Percentiles rank a stretch among this genome's conserved stretches.
These are phyloP conservation scores for Meiosimyza platycephala DNA, from an alignment of 2,888 invertebrate genomes.

Conservation along the genomic window DNA sequence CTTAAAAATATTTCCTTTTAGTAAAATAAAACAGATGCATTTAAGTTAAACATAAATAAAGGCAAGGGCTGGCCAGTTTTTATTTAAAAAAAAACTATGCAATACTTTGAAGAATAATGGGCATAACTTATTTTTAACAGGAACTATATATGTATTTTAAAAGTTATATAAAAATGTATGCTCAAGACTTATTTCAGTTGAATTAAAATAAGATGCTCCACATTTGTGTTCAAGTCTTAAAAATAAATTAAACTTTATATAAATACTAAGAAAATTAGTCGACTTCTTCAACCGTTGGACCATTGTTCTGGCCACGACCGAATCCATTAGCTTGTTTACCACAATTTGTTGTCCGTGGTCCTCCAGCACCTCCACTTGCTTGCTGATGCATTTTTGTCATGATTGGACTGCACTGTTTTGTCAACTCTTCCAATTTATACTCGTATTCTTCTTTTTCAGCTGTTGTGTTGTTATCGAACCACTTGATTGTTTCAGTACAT, in stretches of 20 bases:
- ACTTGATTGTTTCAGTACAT: slow-evolving; percentile 75
- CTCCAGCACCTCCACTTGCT: slow-evolving; percentile 71
- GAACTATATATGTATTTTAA: background rate
- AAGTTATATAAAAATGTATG: background rate
- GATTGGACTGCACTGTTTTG: slow-evolving; percentile 65
- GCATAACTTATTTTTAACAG: background rate
- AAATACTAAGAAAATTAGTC: slow-evolving; percentile 61
- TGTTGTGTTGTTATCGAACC: slow-evolving; percentile 82
- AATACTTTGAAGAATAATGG: background rate
- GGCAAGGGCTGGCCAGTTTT: slow-evolving; percentile 26
- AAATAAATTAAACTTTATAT: background rate
- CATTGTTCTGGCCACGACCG: slow-evolving; percentile 70
- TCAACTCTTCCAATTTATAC: slow-evolving; percentile 63
- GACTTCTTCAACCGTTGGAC: slow-evolving; percentile 62
- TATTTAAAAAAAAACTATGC: slow-evolving; percentile 13
- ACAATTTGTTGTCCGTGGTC: slow-evolving; percentile 72
- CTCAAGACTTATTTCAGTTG: background rate
- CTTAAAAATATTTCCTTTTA: background rate
- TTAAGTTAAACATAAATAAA: background rate
- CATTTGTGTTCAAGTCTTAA: background rate
- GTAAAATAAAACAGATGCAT: no score
- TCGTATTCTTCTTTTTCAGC: slow-evolving; percentile 84
- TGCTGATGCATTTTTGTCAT: slow-evolving; percentile 69
- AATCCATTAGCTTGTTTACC: slow-evolving; percentile 74
- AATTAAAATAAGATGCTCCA: no score